A percentile compares a stretch with the other conserved stretches of the same genome.
Conservation (phyloP, 2,113 vertebrate genomes). For the Phrynosoma blainvillii region DNA sequence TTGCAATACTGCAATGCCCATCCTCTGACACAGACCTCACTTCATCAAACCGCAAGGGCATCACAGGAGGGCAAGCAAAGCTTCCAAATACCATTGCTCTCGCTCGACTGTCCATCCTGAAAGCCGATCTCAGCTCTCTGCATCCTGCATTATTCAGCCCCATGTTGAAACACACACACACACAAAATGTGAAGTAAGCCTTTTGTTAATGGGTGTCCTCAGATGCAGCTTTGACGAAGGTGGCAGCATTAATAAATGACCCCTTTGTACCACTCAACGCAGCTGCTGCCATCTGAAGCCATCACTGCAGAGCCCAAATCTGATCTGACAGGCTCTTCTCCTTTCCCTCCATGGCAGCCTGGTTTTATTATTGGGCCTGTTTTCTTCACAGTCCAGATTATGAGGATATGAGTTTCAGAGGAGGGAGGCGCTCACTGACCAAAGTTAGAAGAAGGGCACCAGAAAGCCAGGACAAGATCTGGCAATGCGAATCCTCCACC, state of each 20-base stretch:
- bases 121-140: fast-evolving
- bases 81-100: neutral
- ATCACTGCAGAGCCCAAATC: neutral
- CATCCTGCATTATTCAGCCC: neutral
- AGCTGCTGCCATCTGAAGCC: constrained; percentile 25
- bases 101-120: fast-evolving
- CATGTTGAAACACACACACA: neutral
- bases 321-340: neutral
- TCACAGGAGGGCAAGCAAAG: fast-evolving
- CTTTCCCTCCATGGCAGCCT: neutral
- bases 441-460: neutral
- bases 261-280: neutral
- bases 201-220: neutral
- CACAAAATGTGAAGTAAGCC: neutral
- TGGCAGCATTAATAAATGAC: neutral
- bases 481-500: neutral
- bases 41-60: neutral
- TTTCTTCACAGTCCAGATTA: constrained; percentile 26
- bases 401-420: constrained; percentile 8
- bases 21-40: fast-evolving
- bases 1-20: fast-evolving
- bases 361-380: neutral
- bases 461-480: neutral
- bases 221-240: neutral
- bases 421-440: neutral